Base-by-base conservation (phyloP, 2,888 invertebrate species). In the Hirtodrosophila cameraria region DNA sequence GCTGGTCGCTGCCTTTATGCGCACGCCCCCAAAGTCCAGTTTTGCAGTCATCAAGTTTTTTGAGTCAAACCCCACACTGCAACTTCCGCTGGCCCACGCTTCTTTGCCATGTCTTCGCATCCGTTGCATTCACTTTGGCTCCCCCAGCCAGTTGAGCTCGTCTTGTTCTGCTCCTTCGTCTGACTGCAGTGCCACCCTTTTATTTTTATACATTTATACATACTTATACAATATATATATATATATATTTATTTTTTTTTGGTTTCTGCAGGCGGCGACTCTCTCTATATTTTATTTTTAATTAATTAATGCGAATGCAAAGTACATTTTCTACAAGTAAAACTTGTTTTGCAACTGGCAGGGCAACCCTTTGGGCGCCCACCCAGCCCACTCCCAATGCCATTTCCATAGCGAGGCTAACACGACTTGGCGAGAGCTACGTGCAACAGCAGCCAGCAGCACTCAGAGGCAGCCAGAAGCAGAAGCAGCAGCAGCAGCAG, bases 301-400 rank as follows among this genome's bases (percentile, higher is more conserved):
- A 87, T 87, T 88, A 88, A 88, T 87, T 87, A 88, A 88, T 87
- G 88, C 78, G 88, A 88, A 87, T 82, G 88, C 84, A 88, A 87
- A 86, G 87, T 87, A 88, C 82, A 70, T 84, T 85, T 88, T 88
- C 88, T 88, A 88, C 88, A 88, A 88, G 88, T 81, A 76, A 84
- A 82, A 88, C 88, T 88, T 88, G 85, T 85, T 78, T 77, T 74
- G 81, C 77, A 86, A 81, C 86, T 68, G 61, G 55, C 78, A 62
- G 63, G 59, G 60, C 85, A 70, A 85, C 81, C 84, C 77, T 73
- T 86, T 71, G 65, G 68, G 69, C 64, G 31, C 6, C 23, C 60
- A 11, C 30, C 9, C 36, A 8, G 1, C 5, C 48, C 15, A 23
- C 36, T 1, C 18, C 35, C 25, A 15, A 5, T 20, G n/a, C 25